Percentiles rank a stretch among this genome's conserved stretches.
Evolutionary conservation across 2,888 invertebrate species (phyloP).

Genomic region (Altica lythri): DNA sequence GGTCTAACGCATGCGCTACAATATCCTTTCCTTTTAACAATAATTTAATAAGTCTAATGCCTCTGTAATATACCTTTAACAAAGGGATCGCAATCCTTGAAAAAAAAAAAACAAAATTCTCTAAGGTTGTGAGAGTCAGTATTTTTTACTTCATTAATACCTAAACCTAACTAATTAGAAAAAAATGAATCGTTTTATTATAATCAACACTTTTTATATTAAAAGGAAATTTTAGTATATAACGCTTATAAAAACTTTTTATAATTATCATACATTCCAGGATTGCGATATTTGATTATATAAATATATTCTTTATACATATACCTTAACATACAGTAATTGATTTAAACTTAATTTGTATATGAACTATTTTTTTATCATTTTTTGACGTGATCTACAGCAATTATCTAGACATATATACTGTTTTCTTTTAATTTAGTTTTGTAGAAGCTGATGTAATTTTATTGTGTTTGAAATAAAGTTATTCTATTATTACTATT

Average conservation of each 20-base stretch:
- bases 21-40: conserved; percentile 10
- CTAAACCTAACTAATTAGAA: too few relatives aligned
- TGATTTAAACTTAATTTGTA: conserved; percentile 17
- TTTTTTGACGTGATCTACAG: conserved; percentile 16
- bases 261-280: background rate
- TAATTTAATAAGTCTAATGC: conserved; percentile 17
- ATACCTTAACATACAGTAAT: background rate
- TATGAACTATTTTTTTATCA: conserved; percentile 26
- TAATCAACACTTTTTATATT: too few relatives aligned
- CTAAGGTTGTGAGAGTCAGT: background rate
- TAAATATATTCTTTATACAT: background rate
- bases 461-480: conserved; percentile 27
- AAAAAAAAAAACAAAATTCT: background rate
- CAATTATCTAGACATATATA: conserved; percentile 14
- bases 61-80: conserved; percentile 10
- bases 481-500: conserved; percentile 19
- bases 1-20: conserved; percentile 22
- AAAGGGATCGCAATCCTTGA: conserved; percentile 1
- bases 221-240: too few relatives aligned
- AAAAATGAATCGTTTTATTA: too few relatives aligned
- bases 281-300: background rate
- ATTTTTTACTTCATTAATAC: too few relatives aligned
- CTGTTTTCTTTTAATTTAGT: conserved; percentile 22
- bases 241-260: too few relatives aligned
- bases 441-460: conserved; percentile 17